Evolutionary conservation across 2,797 vertebrate species (phyloP).

Genomic region (Platalea minor): DNA sequence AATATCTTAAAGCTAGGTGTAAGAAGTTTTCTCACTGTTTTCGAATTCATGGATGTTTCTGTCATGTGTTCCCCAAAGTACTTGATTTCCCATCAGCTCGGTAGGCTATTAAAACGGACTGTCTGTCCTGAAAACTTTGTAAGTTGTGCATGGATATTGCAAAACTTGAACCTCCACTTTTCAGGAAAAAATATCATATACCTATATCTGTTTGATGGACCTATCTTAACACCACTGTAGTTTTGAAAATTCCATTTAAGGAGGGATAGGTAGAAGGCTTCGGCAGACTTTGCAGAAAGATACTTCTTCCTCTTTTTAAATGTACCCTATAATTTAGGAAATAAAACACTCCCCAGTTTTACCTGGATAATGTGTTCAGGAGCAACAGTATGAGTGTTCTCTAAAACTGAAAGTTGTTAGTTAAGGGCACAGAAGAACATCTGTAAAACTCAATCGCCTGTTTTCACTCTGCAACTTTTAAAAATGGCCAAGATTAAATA

Average conservation of each 20-base stretch:
- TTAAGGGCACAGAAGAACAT: not conserved
- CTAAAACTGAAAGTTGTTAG: not conserved
- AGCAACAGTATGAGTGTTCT: not conserved
- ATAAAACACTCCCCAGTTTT: not conserved
- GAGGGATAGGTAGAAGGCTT: not conserved
- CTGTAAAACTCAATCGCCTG: not conserved
- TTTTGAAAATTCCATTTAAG: not conserved
- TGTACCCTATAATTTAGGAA: not conserved
- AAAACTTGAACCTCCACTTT: not conserved
- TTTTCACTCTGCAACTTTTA: not conserved
- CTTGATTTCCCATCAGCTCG: not conserved
- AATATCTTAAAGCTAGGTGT: not conserved
- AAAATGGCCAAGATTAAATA: not conserved
- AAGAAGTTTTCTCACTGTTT: not conserved
- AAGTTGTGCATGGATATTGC: not conserved
- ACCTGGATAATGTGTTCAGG: not conserved
- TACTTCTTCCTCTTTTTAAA: not conserved
- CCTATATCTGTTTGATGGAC: not conserved
- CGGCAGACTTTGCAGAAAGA: not conserved
- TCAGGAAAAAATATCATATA: not conserved
- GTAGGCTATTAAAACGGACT: not conserved
- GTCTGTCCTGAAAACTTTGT: not conserved
- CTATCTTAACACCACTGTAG: not conserved
- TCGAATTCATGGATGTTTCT: not conserved
- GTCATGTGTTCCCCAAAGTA: not conserved